These are phyloP conservation scores for Drosophila emarginata DNA, from an alignment of 2,888 invertebrate genomes.

Conservation along the genomic window DNA sequence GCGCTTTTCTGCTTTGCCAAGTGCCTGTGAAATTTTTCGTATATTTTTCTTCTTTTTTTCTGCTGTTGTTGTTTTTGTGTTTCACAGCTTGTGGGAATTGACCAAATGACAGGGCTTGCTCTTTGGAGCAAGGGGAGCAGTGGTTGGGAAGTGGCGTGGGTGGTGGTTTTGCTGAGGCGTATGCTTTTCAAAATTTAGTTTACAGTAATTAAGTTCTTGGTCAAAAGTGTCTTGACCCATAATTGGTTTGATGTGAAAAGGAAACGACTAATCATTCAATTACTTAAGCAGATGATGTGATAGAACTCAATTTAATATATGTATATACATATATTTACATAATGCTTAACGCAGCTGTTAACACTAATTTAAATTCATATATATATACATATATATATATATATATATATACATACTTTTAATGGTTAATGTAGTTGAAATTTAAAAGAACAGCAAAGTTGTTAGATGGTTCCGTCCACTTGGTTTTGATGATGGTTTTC, in stretches of 20 bases:
- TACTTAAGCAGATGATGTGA: constrained; percentile 7
- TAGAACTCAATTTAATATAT: neutral
- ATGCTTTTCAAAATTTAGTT: constrained; percentile 39
- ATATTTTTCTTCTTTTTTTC: neutral
- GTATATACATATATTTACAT: neutral
- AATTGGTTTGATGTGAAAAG: constrained; percentile 3
- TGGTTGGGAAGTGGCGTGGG: neutral
- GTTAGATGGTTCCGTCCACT: too few species aligned
- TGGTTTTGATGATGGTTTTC: neutral
- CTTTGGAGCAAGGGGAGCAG: neutral
- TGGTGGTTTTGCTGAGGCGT: neutral
- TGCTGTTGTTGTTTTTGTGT: constrained; percentile 39
- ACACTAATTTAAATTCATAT: neutral
- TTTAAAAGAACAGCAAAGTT: too few species aligned
- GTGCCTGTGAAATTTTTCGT: constrained; percentile 72
- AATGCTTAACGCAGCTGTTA: neutral
- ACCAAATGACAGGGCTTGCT: constrained; percentile 13
- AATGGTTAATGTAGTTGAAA: neutral
- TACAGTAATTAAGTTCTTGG: constrained; percentile 34
- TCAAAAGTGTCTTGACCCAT: constrained; percentile 7
- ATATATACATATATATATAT: neutral
- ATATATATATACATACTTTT: neutral
- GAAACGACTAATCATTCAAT: constrained; percentile 7
- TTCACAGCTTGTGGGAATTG: constrained; percentile 67
- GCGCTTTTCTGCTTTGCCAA: constrained; percentile 75